Evolutionary conservation across 2,888 invertebrate genomes (phyloP), one percentile per base, ranked within the genome.

Genomic region (Uropetala carovei): DNA sequence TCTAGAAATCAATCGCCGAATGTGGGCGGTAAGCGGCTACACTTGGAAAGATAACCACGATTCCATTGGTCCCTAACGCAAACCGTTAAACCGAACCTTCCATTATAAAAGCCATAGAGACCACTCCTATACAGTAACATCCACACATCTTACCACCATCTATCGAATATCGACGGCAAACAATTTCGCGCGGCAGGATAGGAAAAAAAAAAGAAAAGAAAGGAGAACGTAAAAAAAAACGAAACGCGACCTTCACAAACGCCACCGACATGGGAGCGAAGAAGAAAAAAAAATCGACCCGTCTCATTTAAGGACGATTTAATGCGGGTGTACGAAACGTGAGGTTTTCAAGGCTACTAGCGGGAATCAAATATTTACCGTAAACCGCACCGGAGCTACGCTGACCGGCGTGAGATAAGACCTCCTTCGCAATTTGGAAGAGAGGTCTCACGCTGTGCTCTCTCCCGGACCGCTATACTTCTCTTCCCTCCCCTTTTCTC

Each of bases 311-410:
- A 2, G 75, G 75, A 2, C 22, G 75, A 75, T 75, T 75, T 27
- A 75, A 75, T 18, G 22, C 75, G 22, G 8, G 13, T 13, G 7
- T 27, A 13, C 75, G 11, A 4, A 13, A 75, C 75, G 75, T 75
- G 75, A 75, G 75, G 27, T 27, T 75, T 75, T 27, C 27, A 22
- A 75, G 43, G 75, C 27, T 13, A 75, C 9, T 11, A 4, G 43
- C 22, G 11, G 75, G 22, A 75, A 75, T 75, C 75, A 75, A 75
- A 75, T 75, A 75, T 75, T 75, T 75, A 75, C 75, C 68, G n/a
- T n/a, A 68, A 43, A 68, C 68, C 68, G 18, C 68, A n/a, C 68
- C 75, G 4, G 68, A 68, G 22, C n/a, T 68, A 22, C n/a, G 22
- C 68, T 22, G 75, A 27, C 27, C 75, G 75, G 22, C 75, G 22